phyloP scores from a whole-genome alignment of 2,113 vertebrate genomes.

The Chloebia gouldiae region DNA sequence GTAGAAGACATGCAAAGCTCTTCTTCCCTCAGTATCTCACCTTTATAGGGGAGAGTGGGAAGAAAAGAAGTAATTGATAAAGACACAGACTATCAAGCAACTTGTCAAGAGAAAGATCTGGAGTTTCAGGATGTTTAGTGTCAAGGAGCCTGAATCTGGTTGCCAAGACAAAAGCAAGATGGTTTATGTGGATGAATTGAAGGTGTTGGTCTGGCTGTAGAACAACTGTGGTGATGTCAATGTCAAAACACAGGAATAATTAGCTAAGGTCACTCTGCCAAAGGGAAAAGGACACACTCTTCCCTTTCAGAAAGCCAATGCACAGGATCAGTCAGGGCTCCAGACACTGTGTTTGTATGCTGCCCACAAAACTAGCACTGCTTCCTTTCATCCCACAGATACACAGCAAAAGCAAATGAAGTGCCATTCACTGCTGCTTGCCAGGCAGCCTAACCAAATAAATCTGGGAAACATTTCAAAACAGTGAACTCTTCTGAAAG shows the following conservation, averaged over 20 bases:
- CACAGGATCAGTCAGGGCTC: not conserved
- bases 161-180: not conserved
- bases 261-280: not conserved
- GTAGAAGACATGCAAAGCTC: not conserved
- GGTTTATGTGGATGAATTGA: not conserved
- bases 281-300: not conserved
- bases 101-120: not conserved
- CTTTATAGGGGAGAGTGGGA: not conserved
- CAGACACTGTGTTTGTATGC: not conserved
- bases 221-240: not conserved
- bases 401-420: constrained; percentile 3
- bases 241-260: not conserved
- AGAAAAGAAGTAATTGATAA: not conserved
- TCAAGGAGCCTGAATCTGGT: not conserved
- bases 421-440: not conserved
- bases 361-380: not conserved
- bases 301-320: not conserved
- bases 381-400: not conserved
- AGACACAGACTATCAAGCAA: not conserved
- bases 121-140: not conserved
- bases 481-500: not conserved
- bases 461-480: constrained; percentile 4
- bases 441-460: not conserved
- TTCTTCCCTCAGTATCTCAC: not conserved
- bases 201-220: not conserved